Evolutionary conservation across 2,113 vertebrate species (phyloP).

Genomic region (zebrafish (Danio rerio)): GRCz12tu NC_133196.1:33593501-33594000

Average conservation of each 20-base stretch:
- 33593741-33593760: background rate
- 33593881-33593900: background rate
- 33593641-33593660: too few relatives aligned
- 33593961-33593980: conserved; percentile 50
- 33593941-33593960: conserved; percentile 1
- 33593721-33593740: background rate
- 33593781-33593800: background rate
- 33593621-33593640: too few relatives aligned
- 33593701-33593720: background rate
- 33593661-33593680: too few relatives aligned
- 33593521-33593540: too few relatives aligned
- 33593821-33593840: conserved; percentile 5
- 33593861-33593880: background rate
- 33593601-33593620: too few relatives aligned
- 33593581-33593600: too few relatives aligned
- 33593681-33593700: background rate
- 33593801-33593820: background rate
- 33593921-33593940: background rate
- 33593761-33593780: background rate
- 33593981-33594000: conserved; percentile 26
- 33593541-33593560: too few relatives aligned
- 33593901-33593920: background rate
- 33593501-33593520: too few relatives aligned
- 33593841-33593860: too few relatives aligned
- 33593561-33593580: too few relatives aligned